Base-by-base conservation (phyloP, 2,113 vertebrate genomes). In the Onychorhynchus coronatus region DNA sequence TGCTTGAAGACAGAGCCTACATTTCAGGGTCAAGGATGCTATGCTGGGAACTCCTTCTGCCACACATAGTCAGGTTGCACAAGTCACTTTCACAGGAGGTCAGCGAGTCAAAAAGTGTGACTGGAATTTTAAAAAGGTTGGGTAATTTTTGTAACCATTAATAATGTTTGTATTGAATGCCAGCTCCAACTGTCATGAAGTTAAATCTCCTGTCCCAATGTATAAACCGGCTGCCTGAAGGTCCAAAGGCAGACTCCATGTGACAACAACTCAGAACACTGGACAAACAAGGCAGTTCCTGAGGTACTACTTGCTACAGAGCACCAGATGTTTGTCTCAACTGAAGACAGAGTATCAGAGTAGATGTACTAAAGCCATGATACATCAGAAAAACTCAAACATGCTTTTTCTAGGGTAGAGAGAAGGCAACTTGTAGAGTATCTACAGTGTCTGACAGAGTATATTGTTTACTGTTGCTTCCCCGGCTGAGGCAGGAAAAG, bases 91-190 rank as follows among this genome's bases (percentile, higher is more conserved):
- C 81, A 85, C 67, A 61, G 61, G 88, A 93, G 90, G 90, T 88
- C 92, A 96, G 20, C 0, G 17, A 97, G 82, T 63, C 88, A 86
- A 90, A 77, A 0, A 41, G 52, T 10, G 90, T 96, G 95, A 93
- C 83, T 78, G 76, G 92, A 96, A 96, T 96, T 91, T 93, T 90
- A 85, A 96, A 89, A 93, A 92, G 85, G 42, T 49, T 80, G 61
- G 75, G 85, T 52, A 95, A 93, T 63, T 95, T 96, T 94, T 96
- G 95, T 78, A 82, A 49, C 85, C 85, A 88, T 92, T 95, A 96
- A 95, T 93, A 96, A 90, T 17, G 35, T 96, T 95, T 93, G 75
- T 86, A 92, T 90, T 44, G 92, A 94, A 93, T 90, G 61, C 92
- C 79, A 90, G 92, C 88, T 93, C 82, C 39, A 84, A 91, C 79